Evolutionary conservation across 2,888 invertebrate genomes (phyloP).

Genomic region (Lepidocyrtoides sp.): DNA sequence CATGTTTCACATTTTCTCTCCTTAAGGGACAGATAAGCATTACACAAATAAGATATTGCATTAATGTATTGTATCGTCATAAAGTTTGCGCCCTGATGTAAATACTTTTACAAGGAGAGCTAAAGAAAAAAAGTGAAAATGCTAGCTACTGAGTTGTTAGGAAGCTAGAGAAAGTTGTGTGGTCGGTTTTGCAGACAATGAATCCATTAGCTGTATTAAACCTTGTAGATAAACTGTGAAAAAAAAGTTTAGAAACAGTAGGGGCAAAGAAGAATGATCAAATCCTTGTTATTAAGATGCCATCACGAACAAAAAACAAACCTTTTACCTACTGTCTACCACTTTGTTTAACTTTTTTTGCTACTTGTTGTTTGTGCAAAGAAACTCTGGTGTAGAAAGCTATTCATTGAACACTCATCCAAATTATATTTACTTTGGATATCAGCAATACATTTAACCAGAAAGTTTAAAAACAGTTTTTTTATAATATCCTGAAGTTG

Average conservation of each 20-base stretch:
- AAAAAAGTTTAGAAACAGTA: slow-evolving; percentile 26
- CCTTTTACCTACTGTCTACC: not conserved
- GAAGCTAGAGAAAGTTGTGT: no score
- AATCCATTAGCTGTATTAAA: slow-evolving; percentile 58
- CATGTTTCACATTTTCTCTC: no score
- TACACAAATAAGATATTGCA: slow-evolving; percentile 24
- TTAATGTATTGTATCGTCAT: not conserved
- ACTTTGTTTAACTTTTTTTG: not conserved
- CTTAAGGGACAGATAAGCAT: slow-evolving; percentile 18
- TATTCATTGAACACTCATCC: no score
- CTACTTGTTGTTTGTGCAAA: not conserved
- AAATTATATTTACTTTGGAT: no score
- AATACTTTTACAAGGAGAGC: not conserved
- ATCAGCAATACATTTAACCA: not conserved
- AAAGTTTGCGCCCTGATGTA: not conserved
- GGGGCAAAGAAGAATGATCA: not conserved
- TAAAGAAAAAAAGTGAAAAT: not conserved
- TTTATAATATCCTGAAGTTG: no score
- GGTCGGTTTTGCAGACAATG: no score
- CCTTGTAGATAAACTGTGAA: not conserved
- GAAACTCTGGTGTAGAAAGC: not conserved
- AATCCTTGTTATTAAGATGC: not conserved
- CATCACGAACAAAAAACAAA: slow-evolving; percentile 24
- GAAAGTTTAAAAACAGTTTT: not conserved
- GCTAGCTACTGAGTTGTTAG: no score